Percentiles rank a stretch among this genome's conserved stretches.
Conservation (phyloP, 2,113 vertebrate species). For the Balaeniceps rex region DNA sequence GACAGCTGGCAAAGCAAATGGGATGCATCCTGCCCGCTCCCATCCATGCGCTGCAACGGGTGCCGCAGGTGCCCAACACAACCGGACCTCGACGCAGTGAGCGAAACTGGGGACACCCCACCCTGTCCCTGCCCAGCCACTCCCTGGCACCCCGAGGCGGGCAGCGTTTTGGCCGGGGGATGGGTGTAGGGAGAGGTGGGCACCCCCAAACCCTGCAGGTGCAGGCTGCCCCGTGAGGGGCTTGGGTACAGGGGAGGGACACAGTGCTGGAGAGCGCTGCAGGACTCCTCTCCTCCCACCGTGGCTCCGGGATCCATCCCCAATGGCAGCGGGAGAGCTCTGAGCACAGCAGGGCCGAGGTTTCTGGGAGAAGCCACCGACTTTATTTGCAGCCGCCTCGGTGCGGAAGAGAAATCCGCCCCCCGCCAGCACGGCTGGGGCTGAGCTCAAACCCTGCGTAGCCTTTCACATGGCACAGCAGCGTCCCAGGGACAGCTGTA, state of each 20-base stretch:
- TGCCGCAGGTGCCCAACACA: neutral
- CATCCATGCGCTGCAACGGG: accelerated
- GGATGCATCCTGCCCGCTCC: neutral
- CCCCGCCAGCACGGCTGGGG: neutral
- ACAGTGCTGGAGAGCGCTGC: accelerated
- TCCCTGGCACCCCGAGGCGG: neutral
- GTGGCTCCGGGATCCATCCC: neutral
- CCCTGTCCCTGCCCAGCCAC: neutral
- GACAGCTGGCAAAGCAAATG: accelerated
- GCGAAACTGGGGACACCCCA: accelerated
- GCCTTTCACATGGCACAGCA: neutral
- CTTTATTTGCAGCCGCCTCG: neutral
- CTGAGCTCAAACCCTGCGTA: neutral
- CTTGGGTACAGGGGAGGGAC: neutral
- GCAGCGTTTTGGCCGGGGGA: neutral
- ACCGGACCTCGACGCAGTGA: accelerated
- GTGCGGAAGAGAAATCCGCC: neutral
- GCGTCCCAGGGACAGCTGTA: neutral
- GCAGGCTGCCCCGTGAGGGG: neutral
- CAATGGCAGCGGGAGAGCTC: neutral
- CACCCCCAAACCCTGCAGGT: neutral
- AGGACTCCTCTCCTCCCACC: accelerated
- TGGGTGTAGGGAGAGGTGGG: neutral
- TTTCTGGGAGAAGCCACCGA: neutral
- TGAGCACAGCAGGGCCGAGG: accelerated